These are phyloP conservation scores for Oxyura jamaicensis DNA, from an alignment of 2,113 vertebrate species.

Conservation along the genomic window DNA sequence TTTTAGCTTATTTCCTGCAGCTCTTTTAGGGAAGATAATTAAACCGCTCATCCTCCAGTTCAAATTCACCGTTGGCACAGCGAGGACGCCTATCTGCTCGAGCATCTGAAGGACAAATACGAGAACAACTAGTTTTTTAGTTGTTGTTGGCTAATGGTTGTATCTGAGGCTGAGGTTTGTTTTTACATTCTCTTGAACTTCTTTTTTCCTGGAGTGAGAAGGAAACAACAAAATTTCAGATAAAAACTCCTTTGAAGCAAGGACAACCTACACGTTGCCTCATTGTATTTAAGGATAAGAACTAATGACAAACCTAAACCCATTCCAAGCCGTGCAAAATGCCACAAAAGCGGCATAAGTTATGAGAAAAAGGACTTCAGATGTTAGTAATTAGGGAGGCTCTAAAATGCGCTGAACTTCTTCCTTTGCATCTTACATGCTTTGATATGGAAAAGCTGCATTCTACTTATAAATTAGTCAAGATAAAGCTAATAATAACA, in stretches of 20 bases:
- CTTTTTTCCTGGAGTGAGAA: not conserved
- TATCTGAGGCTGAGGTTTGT: not conserved
- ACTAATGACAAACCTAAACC: not conserved
- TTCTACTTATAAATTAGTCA: conserved; percentile 22
- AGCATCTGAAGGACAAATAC: not conserved
- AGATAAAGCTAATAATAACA: conserved; percentile 31
- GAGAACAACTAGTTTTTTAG: not conserved
- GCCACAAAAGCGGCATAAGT: not conserved
- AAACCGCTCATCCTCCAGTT: not conserved
- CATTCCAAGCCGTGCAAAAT: conserved; percentile 6
- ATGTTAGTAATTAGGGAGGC: conserved; percentile 4
- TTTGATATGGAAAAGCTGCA: conserved; percentile 27
- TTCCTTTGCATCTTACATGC: not conserved
- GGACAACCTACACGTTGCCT: not conserved
- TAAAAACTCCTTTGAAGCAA: not conserved
- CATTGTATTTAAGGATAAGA: not conserved
- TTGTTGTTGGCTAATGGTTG: not conserved
- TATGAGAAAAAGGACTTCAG: conserved; percentile 3
- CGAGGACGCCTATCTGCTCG: not conserved
- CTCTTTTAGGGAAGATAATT: not conserved
- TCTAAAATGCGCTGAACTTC: not conserved
- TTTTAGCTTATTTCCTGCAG: not conserved
- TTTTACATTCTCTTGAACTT: not conserved
- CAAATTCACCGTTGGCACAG: not conserved
- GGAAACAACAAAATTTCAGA: not conserved